Evolutionary conservation across 2,113 vertebrate species (phyloP).

Genomic region (cattle (Bos taurus)): DNA sequence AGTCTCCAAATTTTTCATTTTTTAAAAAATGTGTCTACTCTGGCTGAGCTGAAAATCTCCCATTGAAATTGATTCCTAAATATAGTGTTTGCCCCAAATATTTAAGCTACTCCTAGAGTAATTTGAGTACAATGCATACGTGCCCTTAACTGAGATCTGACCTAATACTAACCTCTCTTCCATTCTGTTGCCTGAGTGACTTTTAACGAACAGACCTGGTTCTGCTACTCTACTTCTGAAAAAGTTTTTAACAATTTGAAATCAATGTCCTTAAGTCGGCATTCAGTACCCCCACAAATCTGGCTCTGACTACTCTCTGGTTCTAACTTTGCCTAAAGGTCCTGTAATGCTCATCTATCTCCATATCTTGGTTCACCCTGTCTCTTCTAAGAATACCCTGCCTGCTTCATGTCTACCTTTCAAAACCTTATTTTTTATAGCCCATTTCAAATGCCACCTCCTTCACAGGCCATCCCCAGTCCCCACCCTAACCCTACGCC

Average conservation of each 20-base stretch:
- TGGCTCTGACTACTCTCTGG: neutral
- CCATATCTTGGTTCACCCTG: neutral
- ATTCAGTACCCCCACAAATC: neutral
- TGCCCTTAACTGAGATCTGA: neutral
- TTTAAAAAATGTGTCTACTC: neutral
- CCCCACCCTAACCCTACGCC: too few species aligned
- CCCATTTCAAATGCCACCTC: neutral
- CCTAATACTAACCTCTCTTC: neutral
- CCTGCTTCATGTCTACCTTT: neutral
- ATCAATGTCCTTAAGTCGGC: neutral
- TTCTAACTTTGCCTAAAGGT: neutral
- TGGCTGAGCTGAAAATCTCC: neutral
- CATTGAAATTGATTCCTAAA: slow-evolving; percentile 26
- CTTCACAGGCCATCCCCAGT: neutral
- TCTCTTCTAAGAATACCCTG: neutral
- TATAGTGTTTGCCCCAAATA: neutral
- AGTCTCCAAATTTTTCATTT: neutral
- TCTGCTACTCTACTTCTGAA: neutral
- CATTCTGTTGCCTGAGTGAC: neutral
- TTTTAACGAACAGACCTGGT: neutral
- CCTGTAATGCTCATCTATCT: neutral
- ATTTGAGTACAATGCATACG: neutral
- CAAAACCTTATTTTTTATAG: neutral
- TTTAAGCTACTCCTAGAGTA: neutral
- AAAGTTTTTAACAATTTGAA: neutral